Conservation (phyloP, 2,797 vertebrate genomes). For the Rhodeus uyekii region DNA sequence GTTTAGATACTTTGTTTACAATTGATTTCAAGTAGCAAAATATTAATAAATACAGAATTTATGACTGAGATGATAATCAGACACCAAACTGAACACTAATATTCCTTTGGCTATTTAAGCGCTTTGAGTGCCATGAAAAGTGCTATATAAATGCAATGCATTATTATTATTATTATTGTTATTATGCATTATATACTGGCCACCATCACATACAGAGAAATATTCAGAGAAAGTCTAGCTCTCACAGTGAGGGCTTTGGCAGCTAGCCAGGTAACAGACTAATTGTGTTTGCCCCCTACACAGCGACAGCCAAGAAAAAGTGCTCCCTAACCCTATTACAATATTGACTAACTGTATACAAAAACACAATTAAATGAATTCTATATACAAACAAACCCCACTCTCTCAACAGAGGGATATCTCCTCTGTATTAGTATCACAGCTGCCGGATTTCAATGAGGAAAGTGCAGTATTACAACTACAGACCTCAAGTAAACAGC, state of each 20-base stretch:
- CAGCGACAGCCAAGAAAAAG: constrained; percentile 60
- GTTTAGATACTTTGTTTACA: background rate
- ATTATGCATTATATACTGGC: background rate
- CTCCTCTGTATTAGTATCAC: constrained; percentile 31
- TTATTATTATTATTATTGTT: too few species aligned
- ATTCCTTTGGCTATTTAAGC: too few species aligned
- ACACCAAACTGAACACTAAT: background rate
- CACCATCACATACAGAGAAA: constrained; percentile 37
- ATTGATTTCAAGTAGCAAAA: background rate
- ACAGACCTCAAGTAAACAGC: constrained; percentile 27
- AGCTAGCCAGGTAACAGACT: constrained; percentile 66
- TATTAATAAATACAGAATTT: background rate
- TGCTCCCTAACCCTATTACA: constrained; percentile 60
- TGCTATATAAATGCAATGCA: too few species aligned
- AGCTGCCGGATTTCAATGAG: constrained; percentile 32
- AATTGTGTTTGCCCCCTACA: constrained; percentile 71
- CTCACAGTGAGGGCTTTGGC: constrained; percentile 59
- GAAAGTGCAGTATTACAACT: constrained; percentile 7
- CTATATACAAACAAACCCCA: constrained; percentile 47
- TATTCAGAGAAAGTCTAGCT: constrained; percentile 47
- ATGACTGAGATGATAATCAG: background rate
- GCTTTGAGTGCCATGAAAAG: too few species aligned
- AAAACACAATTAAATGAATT: constrained; percentile 52
- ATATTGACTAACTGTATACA: constrained; percentile 61
- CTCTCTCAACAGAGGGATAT: constrained; percentile 24